A percentile compares a stretch with the other conserved stretches of the same genome.
Evolutionary conservation across 2,113 vertebrate species (phyloP).

Genomic region (Tupaia chinensis): DNA sequence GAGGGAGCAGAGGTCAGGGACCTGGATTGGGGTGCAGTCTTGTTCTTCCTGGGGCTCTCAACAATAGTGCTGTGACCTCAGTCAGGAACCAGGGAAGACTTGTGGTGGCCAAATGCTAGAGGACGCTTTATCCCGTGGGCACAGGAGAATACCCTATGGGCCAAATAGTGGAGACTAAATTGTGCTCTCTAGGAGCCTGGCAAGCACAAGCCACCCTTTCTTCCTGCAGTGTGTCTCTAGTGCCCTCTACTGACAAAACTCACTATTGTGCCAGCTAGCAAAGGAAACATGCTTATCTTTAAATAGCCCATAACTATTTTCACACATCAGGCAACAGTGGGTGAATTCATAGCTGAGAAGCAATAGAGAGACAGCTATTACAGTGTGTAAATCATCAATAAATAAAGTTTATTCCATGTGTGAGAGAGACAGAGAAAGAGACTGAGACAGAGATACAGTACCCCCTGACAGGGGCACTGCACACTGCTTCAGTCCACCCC

Average conservation of each 20-base stretch:
- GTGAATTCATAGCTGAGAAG: constrained; percentile 11
- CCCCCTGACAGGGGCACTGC: too few relatives aligned
- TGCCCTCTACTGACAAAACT: constrained; percentile 52
- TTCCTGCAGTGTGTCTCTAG: background rate
- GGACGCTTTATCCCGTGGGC: background rate
- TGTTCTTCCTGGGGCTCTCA: background rate
- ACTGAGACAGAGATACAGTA: too few relatives aligned
- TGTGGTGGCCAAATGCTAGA: background rate
- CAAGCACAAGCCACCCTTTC: background rate
- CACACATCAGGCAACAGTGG: background rate
- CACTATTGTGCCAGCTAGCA: constrained; percentile 9
- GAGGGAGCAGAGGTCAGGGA: background rate
- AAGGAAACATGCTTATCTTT: background rate
- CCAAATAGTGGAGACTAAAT: background rate
- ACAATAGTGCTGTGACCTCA: background rate
- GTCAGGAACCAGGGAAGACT: background rate
- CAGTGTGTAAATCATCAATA: background rate
- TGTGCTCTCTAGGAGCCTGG: background rate
- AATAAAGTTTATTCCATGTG: too few relatives aligned
- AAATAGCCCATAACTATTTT: background rate
- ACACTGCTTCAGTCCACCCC: too few relatives aligned
- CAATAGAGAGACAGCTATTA: background rate
- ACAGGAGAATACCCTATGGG: background rate
- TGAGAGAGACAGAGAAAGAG: too few relatives aligned
- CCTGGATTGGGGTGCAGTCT: background rate